Evolutionary conservation across 1,140 invertebrate genomes (phyloP).

Genomic region (Papilio glaucus): DNA sequence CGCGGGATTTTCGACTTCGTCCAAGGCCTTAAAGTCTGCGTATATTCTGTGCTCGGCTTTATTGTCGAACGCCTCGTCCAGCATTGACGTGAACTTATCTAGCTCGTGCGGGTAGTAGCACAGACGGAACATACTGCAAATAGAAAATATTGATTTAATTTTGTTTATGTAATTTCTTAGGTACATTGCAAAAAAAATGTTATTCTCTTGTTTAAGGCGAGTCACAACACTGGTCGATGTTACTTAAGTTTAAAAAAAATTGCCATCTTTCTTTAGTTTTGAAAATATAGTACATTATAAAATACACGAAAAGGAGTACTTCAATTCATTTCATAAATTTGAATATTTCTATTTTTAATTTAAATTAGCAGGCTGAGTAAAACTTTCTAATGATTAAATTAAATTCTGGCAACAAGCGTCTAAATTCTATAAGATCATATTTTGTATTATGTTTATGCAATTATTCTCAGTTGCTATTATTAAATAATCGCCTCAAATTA

Average conservation of each 20-base stretch:
- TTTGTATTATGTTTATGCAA: background rate
- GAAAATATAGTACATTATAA: too few species aligned
- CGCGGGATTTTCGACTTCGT: slow-evolving; percentile 86
- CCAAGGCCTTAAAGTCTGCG: slow-evolving; percentile 91
- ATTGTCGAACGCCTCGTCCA: slow-evolving; percentile 88
- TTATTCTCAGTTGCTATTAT: background rate
- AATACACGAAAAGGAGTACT: background rate
- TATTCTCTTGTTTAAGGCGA: background rate
- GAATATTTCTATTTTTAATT: too few species aligned
- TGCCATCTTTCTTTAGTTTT: too few species aligned
- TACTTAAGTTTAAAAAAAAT: too few species aligned
- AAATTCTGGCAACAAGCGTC: too few species aligned
- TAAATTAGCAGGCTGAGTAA: too few species aligned
- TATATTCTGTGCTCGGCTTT: slow-evolving; percentile 88
- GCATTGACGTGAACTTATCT: slow-evolving; percentile 87
- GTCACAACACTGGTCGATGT: too few species aligned
- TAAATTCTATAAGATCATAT: too few species aligned
- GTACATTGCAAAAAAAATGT: background rate
- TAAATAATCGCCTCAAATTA: slow-evolving; percentile 43
- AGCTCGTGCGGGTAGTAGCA: slow-evolving; percentile 94
- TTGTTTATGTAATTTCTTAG: too few species aligned
- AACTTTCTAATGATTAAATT: too few species aligned
- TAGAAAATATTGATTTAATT: slow-evolving; percentile 39
- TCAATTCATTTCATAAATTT: too few species aligned
- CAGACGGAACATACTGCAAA: slow-evolving; percentile 90